These are phyloP conservation scores for Tor tambroides DNA, from an alignment of 2,113 vertebrate species.

Conservation along the genomic window DNA sequence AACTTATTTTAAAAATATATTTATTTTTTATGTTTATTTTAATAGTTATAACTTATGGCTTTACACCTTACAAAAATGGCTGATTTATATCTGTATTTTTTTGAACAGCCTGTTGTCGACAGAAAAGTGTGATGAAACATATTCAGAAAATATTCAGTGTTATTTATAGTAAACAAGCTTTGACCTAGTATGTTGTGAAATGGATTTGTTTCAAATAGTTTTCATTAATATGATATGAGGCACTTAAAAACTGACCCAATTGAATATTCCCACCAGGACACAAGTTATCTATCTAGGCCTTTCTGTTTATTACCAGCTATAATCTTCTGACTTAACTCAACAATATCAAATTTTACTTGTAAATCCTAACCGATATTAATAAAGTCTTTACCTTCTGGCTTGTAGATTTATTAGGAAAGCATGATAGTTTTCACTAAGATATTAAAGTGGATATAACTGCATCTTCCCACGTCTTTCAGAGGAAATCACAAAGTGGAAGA, in stretches of 20 bases:
- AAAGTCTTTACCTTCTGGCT: background rate
- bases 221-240: conserved; percentile 24
- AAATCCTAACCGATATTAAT: background rate
- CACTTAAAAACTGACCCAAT: conserved; percentile 13
- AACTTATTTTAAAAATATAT: too few species aligned
- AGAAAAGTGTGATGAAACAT: background rate
- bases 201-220: background rate
- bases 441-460: background rate
- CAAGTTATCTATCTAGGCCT: background rate
- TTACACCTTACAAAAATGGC: background rate
- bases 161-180: conserved; percentile 12
- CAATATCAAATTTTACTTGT: background rate
- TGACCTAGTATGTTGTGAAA: background rate
- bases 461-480: conserved; percentile 69
- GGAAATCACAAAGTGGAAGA: conserved; percentile 95
- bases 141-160: background rate
- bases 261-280: conserved; percentile 2
- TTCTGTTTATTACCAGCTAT: conserved; percentile 5
- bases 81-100: background rate
- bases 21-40: too few species aligned
- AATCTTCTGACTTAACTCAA: background rate
- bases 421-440: background rate
- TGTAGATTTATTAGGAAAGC: background rate
- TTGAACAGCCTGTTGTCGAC: background rate
- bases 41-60: background rate